Conservation (phyloP, 92 coral and sea anemone species). For the Paramuricea clavata region DNA sequence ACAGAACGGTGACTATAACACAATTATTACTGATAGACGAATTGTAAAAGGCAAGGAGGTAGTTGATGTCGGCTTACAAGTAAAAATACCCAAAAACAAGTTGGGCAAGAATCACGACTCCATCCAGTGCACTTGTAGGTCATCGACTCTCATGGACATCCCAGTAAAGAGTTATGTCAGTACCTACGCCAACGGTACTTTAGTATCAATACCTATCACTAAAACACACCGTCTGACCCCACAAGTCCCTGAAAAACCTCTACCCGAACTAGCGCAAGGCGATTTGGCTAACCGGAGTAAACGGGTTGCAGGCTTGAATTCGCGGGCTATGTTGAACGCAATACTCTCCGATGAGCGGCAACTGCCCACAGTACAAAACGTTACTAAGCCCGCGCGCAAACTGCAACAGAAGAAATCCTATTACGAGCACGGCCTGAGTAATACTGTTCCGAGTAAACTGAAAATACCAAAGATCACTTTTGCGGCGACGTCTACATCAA, state of each 20-base stretch:
- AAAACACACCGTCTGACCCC: conserved; percentile 96
- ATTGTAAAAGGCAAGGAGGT: conserved; percentile 37
- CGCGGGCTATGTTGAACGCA: conserved; percentile 96
- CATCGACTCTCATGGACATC: conserved; percentile 69
- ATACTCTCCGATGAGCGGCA: conserved; percentile 86
- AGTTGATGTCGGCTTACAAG: conserved; percentile 94
- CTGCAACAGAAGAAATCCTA: conserved; percentile 11
- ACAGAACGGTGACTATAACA: conserved; percentile 13
- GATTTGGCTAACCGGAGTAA: conserved; percentile 85
- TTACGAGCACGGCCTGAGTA: conserved; percentile 29
- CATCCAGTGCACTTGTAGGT: conserved; percentile 34
- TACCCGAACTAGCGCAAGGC: conserved; percentile 84
- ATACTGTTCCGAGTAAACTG: conserved; percentile 56
- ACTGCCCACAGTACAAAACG: conserved; percentile 37
- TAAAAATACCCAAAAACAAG: conserved; percentile 72
- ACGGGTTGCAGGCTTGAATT: conserved; percentile 87
- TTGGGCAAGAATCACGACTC: conserved; percentile 48
- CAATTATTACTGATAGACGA: conserved; percentile 16
- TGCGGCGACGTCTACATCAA: conserved; percentile 98
- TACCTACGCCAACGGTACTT: conserved; percentile 76
- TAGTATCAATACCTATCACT: conserved; percentile 78
- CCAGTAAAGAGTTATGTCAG: conserved; percentile 91
- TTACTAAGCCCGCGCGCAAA: neutral
- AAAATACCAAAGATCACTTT: conserved; percentile 97
- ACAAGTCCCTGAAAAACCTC: conserved; percentile 87